phyloP scores from a whole-genome alignment of 2,113 vertebrate genomes.

The Spilogale gracilis region DNA sequence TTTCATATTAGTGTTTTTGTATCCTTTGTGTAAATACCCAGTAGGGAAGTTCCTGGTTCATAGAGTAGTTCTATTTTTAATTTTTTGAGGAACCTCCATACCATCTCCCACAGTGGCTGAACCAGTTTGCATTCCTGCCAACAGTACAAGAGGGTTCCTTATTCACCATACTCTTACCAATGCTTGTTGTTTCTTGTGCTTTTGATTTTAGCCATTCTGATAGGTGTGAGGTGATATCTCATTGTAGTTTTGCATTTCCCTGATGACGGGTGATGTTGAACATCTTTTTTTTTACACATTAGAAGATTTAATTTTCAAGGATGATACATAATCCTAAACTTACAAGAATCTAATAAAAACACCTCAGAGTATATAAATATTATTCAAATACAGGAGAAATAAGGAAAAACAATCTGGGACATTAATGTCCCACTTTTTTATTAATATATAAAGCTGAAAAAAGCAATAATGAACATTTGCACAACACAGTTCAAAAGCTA shows the following conservation, averaged over 20 bases:
- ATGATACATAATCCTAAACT: neutral
- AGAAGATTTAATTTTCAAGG: neutral
- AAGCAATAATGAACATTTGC: neutral
- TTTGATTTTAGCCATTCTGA: neutral
- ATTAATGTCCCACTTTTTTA: neutral
- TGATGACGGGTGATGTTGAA: neutral
- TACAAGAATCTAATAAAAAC: neutral
- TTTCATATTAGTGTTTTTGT: neutral
- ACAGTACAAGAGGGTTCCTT: neutral
- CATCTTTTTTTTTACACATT: too few relatives aligned
- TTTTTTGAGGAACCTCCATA: neutral
- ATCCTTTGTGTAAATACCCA: neutral
- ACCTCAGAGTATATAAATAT: neutral
- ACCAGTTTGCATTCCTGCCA: neutral
- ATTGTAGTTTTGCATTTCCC: neutral
- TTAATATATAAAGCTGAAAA: neutral
- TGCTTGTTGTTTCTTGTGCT: neutral
- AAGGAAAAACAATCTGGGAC: neutral
- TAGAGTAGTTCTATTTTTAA: neutral
- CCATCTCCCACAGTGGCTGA: neutral
- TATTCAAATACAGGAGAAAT: neutral
- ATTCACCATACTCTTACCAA: neutral
- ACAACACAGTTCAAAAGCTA: neutral
- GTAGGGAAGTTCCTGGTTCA: neutral
- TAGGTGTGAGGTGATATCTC: neutral